Base-by-base conservation (phyloP, 2,113 vertebrate genomes). In the Tachysurus fulvidraco region DNA sequence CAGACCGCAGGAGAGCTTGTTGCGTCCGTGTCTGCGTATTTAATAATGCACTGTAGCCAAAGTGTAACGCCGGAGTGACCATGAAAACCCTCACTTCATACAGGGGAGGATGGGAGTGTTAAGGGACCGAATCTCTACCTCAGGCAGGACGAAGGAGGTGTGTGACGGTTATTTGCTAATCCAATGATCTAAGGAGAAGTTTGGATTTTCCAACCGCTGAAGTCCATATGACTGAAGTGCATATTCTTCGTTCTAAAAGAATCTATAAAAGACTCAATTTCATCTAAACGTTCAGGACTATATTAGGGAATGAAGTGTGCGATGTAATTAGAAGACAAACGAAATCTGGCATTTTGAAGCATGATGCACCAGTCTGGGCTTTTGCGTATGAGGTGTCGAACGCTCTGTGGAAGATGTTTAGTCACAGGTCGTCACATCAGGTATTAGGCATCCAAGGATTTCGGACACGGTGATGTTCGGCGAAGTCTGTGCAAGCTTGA, bases 1-100 rank as follows among this genome's bases (percentile, higher is more conserved):
- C 88, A 84, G 88, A 71, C 54, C 77, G 9, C 50, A 30, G 46
- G 73, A 57, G 36, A 36, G 36, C 36, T 36, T 36, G 60, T 79
- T 79, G 83, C 30, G 50, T 82, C 83, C 36, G 64, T 59, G 54
- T 85, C 54, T 30, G 52, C 73, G 80, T 44, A 55, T 55, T 19
- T 59, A 60, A 60, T 44, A 55, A 21, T 44, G 30, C 78, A 25
- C 19, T 60, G 78, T 81, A 59, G 78, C 23, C n/a, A 17, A 55
- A 17, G 52, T 52, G 74, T 77, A 52, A 77, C 52, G 30, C 28
- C 57, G 30, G 52, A 52, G 46, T 28, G 74, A n/a, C 46, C 23
- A 52, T 52, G 69, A 50, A 50, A 76, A 25, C 44, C 11, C n/a
- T 16, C 14, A 79, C 28, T 59, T 80, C 36, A 80, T 59, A 17